Evolutionary conservation across 2,113 vertebrate genomes (phyloP), one percentile per base, ranked within the genome.

Genomic region (Merops nubicus): DNA sequence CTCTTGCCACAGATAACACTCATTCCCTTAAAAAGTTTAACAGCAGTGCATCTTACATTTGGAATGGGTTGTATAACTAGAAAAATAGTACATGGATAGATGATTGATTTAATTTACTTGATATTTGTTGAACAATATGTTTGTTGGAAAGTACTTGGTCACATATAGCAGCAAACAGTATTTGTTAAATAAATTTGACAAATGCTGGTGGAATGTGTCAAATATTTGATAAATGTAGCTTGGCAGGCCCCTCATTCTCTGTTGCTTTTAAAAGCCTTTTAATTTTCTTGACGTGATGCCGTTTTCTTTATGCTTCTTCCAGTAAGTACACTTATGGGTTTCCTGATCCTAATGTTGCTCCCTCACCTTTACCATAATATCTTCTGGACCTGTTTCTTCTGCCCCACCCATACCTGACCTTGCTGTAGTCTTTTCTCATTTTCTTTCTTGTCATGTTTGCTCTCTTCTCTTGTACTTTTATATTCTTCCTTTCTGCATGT

Each of bases 221-320:
- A 68, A 60, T 84, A 72, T 78, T 87, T 96, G 38, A 86, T 40
- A 19, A 84, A 84, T 68, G n/a, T 50, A 42, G 16, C 28, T 96
- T 88, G 63, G 29, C 63, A 90, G 54, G 12, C 10, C 26, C 17
- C 65, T 70, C 54, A 53, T 65, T 75, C 20, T 96, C 40, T 9
- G 23, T 20, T 67, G 29, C 25, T 80, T 91, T 96, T 92, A 62
- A 72, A 93, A 91, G 62, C 9, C 47, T 59, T 88, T 92, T 77
- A 74, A 50, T 91, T 88, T 22, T 19, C 68, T 92, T 87, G 88
- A 34, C 82, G 33, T 29, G 0, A 36, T 40, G 77, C 60, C 8
- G 67, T 77, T 93, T 92, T 91, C 54, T 74, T 79, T 88, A 54
- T 77, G 80, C 23, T 69, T 84, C 74, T 86, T 94, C 79, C 12